Evolutionary conservation across 2,113 vertebrate species (phyloP).

Genomic region (Austrofundulus limnaeus): DNA sequence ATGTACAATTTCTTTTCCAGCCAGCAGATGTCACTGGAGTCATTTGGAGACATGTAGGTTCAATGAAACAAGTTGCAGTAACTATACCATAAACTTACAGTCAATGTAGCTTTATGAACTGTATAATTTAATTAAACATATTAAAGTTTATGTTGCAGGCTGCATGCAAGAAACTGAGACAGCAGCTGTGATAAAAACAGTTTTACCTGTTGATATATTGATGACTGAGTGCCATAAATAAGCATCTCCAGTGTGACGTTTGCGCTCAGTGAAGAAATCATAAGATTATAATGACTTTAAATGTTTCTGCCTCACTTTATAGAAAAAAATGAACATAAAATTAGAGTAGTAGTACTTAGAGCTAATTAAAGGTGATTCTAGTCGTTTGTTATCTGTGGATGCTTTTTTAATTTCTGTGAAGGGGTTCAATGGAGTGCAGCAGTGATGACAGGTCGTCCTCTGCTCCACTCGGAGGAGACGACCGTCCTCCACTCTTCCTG

Average conservation of each 20-base stretch:
- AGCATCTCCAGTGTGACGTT: background rate
- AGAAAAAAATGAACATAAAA: too few species aligned
- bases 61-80: background rate
- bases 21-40: constrained; percentile 62
- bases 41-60: constrained; percentile 25
- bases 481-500: background rate
- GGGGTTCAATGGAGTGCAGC: constrained; percentile 7
- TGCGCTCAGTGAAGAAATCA: constrained; percentile 5
- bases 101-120: too few species aligned
- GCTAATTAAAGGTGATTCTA: background rate
- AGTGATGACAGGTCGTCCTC: constrained; percentile 11
- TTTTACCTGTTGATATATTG: too few species aligned
- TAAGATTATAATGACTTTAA: background rate
- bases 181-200: background rate
- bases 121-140: too few species aligned
- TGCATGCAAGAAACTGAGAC: background rate
- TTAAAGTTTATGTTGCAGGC: background rate
- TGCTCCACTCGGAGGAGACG: constrained; percentile 2
- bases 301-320: too few species aligned
- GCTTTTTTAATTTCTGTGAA: constrained; percentile 4
- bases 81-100: constrained; percentile 6
- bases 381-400: background rate
- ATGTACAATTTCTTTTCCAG: background rate
- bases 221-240: too few species aligned
- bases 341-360: background rate